Conservation (phyloP, 2,797 vertebrate genomes). For the Vespertilio murinus region DNA sequence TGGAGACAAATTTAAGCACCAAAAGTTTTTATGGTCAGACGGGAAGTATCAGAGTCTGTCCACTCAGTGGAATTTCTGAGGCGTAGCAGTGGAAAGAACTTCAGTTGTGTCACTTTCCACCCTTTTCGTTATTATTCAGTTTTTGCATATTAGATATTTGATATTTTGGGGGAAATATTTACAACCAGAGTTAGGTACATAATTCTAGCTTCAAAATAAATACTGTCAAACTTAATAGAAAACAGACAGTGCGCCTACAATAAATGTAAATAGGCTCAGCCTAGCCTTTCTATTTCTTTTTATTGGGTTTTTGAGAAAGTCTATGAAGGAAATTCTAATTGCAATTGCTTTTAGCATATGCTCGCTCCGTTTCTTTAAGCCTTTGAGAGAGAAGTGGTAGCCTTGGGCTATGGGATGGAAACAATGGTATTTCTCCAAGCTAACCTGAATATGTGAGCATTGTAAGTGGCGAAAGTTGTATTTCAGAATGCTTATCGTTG, state of each 20-base stretch:
- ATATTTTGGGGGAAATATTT: constrained; percentile 39
- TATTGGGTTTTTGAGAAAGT: constrained; percentile 71
- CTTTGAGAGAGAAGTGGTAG: constrained; percentile 8
- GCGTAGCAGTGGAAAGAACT: not conserved
- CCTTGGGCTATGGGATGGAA: not conserved
- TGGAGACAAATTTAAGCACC: not conserved
- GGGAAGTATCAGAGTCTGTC: not conserved
- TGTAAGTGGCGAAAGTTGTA: not conserved
- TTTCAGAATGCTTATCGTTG: not conserved
- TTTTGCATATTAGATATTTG: constrained; percentile 50
- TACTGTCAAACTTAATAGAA: constrained; percentile 64
- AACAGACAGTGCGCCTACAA: constrained; percentile 46
- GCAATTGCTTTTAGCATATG: constrained; percentile 32
- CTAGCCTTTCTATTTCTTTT: constrained; percentile 66
- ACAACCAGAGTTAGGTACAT: not conserved
- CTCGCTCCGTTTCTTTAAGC: constrained; percentile 28
- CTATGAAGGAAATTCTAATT: constrained; percentile 75
- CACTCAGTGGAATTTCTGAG: not conserved
- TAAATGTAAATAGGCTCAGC: constrained; percentile 62
- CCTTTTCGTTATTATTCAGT: constrained; percentile 16
- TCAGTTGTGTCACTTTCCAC: constrained; percentile 5
- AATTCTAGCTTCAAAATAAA: constrained; percentile 67
- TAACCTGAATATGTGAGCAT: not conserved
- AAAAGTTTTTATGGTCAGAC: not conserved
- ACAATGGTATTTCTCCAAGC: not conserved